A percentile compares a stretch with the other conserved stretches of the same genome.
These are phyloP conservation scores for Hyphantria cunea DNA, from an alignment of 1,140 invertebrate genomes.

Conservation along the genomic window DNA sequence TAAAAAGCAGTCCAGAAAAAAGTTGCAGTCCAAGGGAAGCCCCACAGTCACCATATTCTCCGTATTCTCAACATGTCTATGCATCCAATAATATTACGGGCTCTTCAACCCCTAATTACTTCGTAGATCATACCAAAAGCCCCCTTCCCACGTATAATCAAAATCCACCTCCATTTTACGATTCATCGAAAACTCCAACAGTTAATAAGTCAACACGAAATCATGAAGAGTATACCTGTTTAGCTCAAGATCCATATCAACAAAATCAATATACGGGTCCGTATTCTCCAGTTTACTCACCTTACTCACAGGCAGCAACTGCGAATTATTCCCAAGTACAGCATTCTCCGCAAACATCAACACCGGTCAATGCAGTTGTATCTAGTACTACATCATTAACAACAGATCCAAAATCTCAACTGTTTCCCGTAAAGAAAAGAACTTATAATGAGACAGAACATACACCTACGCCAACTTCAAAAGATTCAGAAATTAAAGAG, in stretches of 20 bases:
- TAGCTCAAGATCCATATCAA: constrained; percentile 73
- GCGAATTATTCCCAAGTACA: constrained; percentile 65
- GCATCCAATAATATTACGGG: constrained; percentile 79
- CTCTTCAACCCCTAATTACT: constrained; percentile 65
- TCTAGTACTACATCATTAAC: constrained; percentile 40
- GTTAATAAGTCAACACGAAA: constrained; percentile 56
- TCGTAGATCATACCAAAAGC: constrained; percentile 73
- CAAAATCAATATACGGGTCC: constrained; percentile 72
- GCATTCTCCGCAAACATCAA: constrained; percentile 51
- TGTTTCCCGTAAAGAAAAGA: constrained; percentile 82
- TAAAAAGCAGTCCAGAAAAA: constrained; percentile 88
- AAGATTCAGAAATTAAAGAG: constrained; percentile 47
- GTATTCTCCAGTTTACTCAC: constrained; percentile 69
- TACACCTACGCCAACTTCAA: constrained; percentile 34
- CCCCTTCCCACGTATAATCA: constrained; percentile 71
- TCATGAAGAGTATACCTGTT: constrained; percentile 62
- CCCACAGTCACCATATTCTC: constrained; percentile 83
- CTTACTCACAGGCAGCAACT: constrained; percentile 53
- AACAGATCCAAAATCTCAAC: constrained; percentile 55
- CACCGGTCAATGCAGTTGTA: constrained; percentile 30
- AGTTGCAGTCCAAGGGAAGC: constrained; percentile 86
- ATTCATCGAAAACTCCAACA: constrained; percentile 77
- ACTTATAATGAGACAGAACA: constrained; percentile 81
- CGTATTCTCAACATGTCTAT: constrained; percentile 84
- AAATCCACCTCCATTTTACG: constrained; percentile 78